Conservation (phyloP, 2,888 invertebrate species). For the Nephrotoma appendiculata region DNA sequence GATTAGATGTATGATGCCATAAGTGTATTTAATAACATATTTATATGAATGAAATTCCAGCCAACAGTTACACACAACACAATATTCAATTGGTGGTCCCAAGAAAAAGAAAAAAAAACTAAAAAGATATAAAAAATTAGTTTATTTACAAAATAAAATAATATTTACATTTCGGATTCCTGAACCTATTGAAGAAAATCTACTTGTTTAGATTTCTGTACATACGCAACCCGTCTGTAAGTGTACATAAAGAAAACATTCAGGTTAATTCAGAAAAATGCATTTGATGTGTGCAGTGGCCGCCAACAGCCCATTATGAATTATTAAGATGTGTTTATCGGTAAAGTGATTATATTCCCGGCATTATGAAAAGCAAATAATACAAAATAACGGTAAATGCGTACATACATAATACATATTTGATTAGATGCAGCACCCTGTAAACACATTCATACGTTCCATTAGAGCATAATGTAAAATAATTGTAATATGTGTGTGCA, state of each 20-base stretch:
- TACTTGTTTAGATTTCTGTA: background rate
- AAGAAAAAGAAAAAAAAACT: background rate
- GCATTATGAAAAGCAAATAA: background rate
- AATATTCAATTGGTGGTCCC: background rate
- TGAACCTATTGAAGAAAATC: background rate
- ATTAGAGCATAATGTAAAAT: background rate
- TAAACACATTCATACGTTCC: background rate
- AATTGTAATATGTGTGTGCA: background rate
- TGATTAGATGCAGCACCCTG: background rate
- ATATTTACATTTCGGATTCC: background rate
- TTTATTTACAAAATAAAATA: background rate
- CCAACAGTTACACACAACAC: background rate
- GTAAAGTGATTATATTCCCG: background rate
- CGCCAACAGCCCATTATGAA: background rate
- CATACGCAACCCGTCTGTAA: background rate
- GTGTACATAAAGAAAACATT: background rate
- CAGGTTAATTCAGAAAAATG: background rate
- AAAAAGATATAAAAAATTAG: background rate
- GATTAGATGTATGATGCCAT: background rate
- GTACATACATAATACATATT: background rate
- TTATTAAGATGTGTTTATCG: background rate
- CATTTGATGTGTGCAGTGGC: background rate
- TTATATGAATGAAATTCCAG: background rate
- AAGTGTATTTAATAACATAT: background rate
- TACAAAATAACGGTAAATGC: background rate